Percentiles rank a stretch among this genome's conserved stretches.
phyloP scores from a whole-genome alignment of 1,140 invertebrate genomes.

The Pteromalus puparum region DNA sequence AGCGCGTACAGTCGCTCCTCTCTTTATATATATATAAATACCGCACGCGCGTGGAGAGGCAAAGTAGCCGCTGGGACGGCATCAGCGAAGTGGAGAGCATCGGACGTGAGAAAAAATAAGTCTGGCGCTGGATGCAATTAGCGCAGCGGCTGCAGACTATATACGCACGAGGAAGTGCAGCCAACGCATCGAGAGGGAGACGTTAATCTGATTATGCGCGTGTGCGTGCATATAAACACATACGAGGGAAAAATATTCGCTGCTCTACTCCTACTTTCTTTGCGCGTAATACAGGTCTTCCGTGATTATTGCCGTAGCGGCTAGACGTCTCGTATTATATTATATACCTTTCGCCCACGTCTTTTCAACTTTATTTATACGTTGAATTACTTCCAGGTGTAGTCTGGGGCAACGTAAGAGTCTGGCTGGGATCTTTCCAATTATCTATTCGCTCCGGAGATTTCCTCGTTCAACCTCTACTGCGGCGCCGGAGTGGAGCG shows the following conservation, averaged over 20 bases:
- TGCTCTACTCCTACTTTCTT: slow-evolving; percentile 23
- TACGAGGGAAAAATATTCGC: slow-evolving; percentile 10
- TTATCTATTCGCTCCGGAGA: neutral
- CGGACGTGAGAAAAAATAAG: slow-evolving; percentile 30
- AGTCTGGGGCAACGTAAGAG: neutral
- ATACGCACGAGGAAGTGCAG: slow-evolving; percentile 31
- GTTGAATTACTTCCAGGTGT: neutral
- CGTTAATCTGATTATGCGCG: neutral
- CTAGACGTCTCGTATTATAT: neutral
- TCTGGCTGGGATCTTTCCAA: neutral
- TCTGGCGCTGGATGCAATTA: slow-evolving; percentile 8
- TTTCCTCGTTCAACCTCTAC: neutral
- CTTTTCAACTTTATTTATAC: neutral
- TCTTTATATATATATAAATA: neutral
- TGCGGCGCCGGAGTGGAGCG: neutral
- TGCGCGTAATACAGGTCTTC: neutral
- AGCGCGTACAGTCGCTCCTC: slow-evolving; percentile 3
- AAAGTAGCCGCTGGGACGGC: neutral
- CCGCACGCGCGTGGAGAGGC: neutral
- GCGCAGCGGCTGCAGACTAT: neutral
- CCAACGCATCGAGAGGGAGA: neutral
- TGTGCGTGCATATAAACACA: neutral
- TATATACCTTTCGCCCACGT: neutral
- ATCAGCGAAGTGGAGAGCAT: neutral
- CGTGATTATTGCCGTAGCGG: neutral